A percentile compares a stretch with the other conserved stretches of the same genome.
Conservation (phyloP, 2,797 vertebrate species). For the Sarcoramphus papa region DNA sequence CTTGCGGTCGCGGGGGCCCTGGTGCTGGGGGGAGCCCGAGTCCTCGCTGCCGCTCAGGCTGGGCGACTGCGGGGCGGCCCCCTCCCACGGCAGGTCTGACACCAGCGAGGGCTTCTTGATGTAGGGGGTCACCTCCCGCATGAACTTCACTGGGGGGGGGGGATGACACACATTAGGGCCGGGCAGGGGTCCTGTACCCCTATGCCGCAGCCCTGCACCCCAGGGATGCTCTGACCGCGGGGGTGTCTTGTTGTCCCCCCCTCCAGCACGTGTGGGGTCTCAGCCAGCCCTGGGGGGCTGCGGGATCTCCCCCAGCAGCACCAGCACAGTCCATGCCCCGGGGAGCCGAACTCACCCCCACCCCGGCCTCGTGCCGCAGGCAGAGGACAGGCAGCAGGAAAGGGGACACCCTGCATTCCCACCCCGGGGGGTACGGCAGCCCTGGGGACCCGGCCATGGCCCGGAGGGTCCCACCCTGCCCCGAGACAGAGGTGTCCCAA, state of each 20-base stretch:
- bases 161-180: not conserved
- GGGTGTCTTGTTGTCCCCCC: too few relatives aligned
- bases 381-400: not conserved
- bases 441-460: rapidly evolving
- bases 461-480: not conserved
- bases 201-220: not conserved
- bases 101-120: slow-evolving; percentile 92
- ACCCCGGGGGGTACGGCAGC: not conserved
- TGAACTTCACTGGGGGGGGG: slow-evolving; percentile 86
- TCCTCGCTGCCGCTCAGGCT: slow-evolving; percentile 88
- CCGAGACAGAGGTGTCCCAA: rapidly evolving
- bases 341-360: not conserved
- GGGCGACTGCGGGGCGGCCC: slow-evolving; percentile 78
- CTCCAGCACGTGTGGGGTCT: too few relatives aligned
- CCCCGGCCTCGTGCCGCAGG: not conserved
- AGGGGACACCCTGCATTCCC: not conserved
- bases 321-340: not conserved
- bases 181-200: not conserved
- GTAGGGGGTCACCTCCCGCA: slow-evolving; percentile 93
- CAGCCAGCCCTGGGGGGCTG: not conserved
- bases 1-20: slow-evolving; percentile 84
- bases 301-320: not conserved
- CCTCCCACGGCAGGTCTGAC: slow-evolving; percentile 92
- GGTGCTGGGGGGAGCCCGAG: slow-evolving; percentile 87
- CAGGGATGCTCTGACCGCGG: rapidly evolving